phyloP scores from a whole-genome alignment of 2,888 invertebrate species.

The Drosophila subsilvestris region DNA sequence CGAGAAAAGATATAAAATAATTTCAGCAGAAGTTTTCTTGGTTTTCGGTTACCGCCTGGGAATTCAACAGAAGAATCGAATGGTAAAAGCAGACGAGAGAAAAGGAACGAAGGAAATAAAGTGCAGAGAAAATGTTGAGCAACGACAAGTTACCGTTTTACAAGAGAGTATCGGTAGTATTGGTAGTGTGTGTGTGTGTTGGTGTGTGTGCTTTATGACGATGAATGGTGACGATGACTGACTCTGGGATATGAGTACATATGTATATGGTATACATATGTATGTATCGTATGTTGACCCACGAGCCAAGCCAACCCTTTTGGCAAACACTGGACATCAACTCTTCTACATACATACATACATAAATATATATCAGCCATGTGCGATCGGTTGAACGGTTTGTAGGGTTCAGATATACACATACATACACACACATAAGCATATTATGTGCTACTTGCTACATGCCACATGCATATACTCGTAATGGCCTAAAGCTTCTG shows the following conservation, averaged over 20 bases:
- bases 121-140: conserved; percentile 12
- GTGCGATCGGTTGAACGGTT: conserved; percentile 33
- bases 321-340: conserved; percentile 37
- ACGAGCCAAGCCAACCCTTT: conserved; percentile 40
- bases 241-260: background rate
- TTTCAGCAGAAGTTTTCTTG: conserved; percentile 2
- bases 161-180: background rate
- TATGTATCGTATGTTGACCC: conserved; percentile 39
- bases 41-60: conserved; percentile 17
- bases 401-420: conserved; percentile 10
- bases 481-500: background rate
- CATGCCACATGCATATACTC: conserved; percentile 19
- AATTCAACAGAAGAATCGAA: conserved; percentile 17
- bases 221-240: conserved; percentile 13
- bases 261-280: no score
- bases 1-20: conserved; percentile 26
- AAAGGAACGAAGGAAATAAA: conserved; percentile 18
- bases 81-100: background rate
- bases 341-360: conserved; percentile 10
- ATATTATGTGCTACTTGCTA: background rate
- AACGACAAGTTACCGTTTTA: conserved; percentile 30
- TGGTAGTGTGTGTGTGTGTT: background rate
- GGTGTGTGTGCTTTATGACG: conserved; percentile 18
- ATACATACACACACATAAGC: background rate
- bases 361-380: conserved; percentile 32